Percentiles rank a stretch among this genome's conserved stretches.
Evolutionary conservation across 2,888 invertebrate species (phyloP).

Genomic region (Esperia sulphurella): DNA sequence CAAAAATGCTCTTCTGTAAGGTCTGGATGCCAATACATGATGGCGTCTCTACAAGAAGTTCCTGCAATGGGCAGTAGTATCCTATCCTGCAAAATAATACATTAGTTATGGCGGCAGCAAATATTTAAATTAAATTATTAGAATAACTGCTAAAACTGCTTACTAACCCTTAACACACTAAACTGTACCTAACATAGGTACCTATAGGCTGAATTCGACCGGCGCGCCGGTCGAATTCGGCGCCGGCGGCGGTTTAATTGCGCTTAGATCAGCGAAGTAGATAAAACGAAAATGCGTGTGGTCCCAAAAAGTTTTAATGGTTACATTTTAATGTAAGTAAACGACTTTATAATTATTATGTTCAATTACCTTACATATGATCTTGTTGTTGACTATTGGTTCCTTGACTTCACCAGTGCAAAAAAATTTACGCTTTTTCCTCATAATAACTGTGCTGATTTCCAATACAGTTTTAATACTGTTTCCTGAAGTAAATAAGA

Average conservation of each 20-base stretch:
- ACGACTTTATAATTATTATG: background rate
- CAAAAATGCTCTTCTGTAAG: conserved; percentile 71
- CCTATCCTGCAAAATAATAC: conserved; percentile 42
- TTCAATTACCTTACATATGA: conserved; percentile 65
- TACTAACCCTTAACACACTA: no score
- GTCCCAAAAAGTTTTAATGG: no score
- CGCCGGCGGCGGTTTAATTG: no score
- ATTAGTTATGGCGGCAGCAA: no score
- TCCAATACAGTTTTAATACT: conserved; percentile 71
- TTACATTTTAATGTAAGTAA: no score
- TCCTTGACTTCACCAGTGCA: conserved; percentile 73
- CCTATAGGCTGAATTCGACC: no score
- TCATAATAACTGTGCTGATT: conserved; percentile 67
- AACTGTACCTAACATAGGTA: no score
- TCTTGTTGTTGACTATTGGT: conserved; percentile 71
- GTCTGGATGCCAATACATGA: conserved; percentile 74
- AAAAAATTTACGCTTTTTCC: conserved; percentile 70
- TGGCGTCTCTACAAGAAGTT: conserved; percentile 65
- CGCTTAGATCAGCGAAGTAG: no score
- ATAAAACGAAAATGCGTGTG: no score
- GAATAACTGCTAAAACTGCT: no score
- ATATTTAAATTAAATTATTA: no score
- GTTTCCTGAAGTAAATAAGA: conserved; percentile 39
- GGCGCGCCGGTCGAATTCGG: no score
- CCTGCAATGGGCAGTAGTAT: conserved; percentile 70